Percentiles rank a stretch among this genome's conserved stretches.
Evolutionary conservation across 2,113 vertebrate genomes (phyloP).

Genomic region (Cyprinodon tularosa): DNA sequence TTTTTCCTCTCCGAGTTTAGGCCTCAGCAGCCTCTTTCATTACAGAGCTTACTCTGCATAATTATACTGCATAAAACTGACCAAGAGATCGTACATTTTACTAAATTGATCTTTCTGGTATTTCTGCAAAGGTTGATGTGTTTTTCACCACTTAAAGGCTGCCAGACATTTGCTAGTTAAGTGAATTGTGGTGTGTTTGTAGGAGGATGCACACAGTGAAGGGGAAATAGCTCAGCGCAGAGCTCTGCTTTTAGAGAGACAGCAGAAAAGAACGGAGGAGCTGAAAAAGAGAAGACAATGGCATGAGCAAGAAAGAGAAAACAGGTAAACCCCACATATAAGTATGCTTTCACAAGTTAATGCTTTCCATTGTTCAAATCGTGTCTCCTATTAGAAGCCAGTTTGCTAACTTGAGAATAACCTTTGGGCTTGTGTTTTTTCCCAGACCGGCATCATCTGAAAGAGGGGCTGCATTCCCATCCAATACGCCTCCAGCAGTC

Average conservation of each 20-base stretch:
- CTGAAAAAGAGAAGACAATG: conserved; percentile 81
- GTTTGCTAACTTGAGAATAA: neutral
- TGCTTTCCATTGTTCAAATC: neutral
- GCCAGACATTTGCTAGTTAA: neutral
- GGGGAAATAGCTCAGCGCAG: conserved; percentile 86
- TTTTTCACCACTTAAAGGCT: neutral
- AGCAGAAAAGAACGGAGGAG: conserved; percentile 86
- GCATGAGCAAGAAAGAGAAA: conserved; percentile 84
- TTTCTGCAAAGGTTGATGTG: neutral
- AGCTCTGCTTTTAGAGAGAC: conserved; percentile 83
- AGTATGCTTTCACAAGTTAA: neutral
- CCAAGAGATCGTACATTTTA: too few species aligned
- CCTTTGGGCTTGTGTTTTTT: neutral
- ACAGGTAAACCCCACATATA: conserved; percentile 65
- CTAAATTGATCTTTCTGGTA: neutral
- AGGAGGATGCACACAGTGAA: conserved; percentile 81
- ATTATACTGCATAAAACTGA: too few species aligned
- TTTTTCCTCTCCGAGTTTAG: too few species aligned
- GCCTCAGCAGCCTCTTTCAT: too few species aligned
- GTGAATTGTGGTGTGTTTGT: conserved; percentile 15
- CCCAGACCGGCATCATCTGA: conserved; percentile 45
- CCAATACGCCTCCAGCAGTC: conserved; percentile 60
- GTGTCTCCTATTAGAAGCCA: neutral
- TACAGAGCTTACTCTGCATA: too few species aligned
- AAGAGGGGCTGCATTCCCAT: conserved; percentile 56